Percentiles rank a stretch among this genome's conserved stretches.
phyloP scores from a whole-genome alignment of 2,888 invertebrate species.

The Thelaira solivaga region DNA sequence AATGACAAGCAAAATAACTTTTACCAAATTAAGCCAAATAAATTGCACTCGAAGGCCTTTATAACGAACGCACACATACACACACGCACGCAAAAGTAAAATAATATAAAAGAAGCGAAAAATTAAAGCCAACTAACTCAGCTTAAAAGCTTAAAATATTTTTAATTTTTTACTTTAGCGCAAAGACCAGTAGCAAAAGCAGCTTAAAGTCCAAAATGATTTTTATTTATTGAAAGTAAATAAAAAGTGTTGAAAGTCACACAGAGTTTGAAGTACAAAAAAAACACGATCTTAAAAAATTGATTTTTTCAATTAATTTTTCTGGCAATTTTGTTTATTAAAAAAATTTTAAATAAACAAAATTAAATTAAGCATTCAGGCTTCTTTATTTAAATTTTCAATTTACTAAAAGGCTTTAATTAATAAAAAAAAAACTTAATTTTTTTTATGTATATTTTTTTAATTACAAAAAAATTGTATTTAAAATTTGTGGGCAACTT shows the following conservation, averaged over 20 bases:
- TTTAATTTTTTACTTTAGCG: too few species aligned
- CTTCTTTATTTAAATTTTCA: too few species aligned
- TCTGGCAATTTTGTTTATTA: too few species aligned
- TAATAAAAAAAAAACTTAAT: too few species aligned
- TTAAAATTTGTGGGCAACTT: too few species aligned
- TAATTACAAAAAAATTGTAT: too few species aligned
- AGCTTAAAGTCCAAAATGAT: constrained; percentile 2
- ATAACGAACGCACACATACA: neutral
- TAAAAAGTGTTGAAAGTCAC: constrained; percentile 13
- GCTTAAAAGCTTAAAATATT: too few species aligned
- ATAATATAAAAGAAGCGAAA: neutral
- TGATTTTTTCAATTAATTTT: constrained; percentile 2
- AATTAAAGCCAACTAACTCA: neutral
- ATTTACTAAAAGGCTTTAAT: too few species aligned
- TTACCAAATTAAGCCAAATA: constrained; percentile 62
- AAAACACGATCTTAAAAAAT: neutral
- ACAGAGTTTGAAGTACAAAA: neutral
- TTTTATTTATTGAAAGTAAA: too few species aligned
- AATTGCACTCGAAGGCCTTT: constrained; percentile 59
- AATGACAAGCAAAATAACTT: constrained; percentile 61
- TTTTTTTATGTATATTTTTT: too few species aligned
- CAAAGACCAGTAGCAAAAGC: constrained; percentile 33
- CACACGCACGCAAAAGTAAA: neutral
- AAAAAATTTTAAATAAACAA: too few species aligned
- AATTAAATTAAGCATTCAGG: too few species aligned